These are phyloP conservation scores for Bombus waltoni DNA, from an alignment of 1,140 invertebrate genomes.

Conservation along the genomic window DNA sequence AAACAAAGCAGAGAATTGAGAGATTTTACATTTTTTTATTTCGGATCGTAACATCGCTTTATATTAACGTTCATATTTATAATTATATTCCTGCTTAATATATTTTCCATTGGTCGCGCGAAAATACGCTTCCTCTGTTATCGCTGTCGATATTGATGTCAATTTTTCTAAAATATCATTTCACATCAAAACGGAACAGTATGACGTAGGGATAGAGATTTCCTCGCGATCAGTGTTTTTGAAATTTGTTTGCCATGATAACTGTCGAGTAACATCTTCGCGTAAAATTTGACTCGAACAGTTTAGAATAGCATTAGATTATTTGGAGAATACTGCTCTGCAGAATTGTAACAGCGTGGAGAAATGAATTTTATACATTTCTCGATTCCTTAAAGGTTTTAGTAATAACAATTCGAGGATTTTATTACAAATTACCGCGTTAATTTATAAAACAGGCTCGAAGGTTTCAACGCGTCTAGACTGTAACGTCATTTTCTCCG, in stretches of 20 bases:
- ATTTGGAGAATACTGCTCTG: not conserved
- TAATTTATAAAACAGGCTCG: not conserved
- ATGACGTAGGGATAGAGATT: not conserved
- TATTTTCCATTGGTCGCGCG: not conserved
- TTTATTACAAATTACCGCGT: not conserved
- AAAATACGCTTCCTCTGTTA: too few relatives aligned
- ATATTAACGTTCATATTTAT: too few relatives aligned
- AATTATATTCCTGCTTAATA: too few relatives aligned
- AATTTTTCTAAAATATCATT: too few relatives aligned
- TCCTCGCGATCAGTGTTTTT: too few relatives aligned
- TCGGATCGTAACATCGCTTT: too few relatives aligned
- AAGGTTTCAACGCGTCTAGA: not conserved
- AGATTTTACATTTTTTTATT: too few relatives aligned
- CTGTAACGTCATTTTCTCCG: not conserved
- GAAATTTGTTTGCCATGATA: too few relatives aligned
- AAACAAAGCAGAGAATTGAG: too few relatives aligned
- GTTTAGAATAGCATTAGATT: not conserved
- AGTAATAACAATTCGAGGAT: not conserved
- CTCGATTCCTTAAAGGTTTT: not conserved
- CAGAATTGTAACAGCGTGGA: not conserved
- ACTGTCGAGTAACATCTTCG: too few relatives aligned
- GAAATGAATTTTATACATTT: not conserved
- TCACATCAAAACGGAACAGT: not conserved
- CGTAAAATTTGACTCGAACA: too few relatives aligned
- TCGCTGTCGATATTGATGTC: not conserved